phyloP scores from a whole-genome alignment of 30 jellyfish, hydroid and myxozoan genomes.

The Aurelia sp. region DNA sequence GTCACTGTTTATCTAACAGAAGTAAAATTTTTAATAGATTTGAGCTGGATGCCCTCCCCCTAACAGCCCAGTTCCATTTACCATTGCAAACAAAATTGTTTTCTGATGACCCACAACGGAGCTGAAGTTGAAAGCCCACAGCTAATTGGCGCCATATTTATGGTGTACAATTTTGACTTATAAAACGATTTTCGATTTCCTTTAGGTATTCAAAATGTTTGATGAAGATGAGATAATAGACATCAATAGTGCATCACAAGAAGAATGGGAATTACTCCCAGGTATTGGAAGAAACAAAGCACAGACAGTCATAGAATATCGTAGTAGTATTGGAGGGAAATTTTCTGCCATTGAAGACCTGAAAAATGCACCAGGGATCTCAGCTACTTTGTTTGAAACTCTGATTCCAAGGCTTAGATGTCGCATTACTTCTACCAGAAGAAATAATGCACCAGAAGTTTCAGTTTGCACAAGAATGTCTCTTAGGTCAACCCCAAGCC shows the following conservation, averaged over 20 bases:
- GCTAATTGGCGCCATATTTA: too few species aligned
- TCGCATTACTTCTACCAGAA: slow-evolving; percentile 20
- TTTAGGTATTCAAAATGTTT: slow-evolving; percentile 31
- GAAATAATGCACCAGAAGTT: not conserved
- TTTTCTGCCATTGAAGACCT: slow-evolving; percentile 64
- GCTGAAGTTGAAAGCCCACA: too few species aligned
- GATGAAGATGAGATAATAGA: slow-evolving; percentile 79
- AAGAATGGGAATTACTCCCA: slow-evolving; percentile 93
- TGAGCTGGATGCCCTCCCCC: too few species aligned
- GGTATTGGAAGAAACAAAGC: slow-evolving; percentile 95
- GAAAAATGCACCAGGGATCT: slow-evolving; percentile 75
- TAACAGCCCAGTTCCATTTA: too few species aligned
- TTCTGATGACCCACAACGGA: too few species aligned
- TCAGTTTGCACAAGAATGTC: slow-evolving; percentile 45
- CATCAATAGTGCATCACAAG: slow-evolving; percentile 80
- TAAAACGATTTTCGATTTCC: too few species aligned
- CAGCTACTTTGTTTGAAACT: slow-evolving; percentile 52
- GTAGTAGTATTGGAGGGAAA: slow-evolving; percentile 71
- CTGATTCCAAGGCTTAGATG: slow-evolving; percentile 41
- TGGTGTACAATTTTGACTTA: not conserved
- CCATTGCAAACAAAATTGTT: too few species aligned
- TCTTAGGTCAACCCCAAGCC: slow-evolving; percentile 61
- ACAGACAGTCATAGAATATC: slow-evolving; percentile 77
- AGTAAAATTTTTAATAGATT: too few species aligned
- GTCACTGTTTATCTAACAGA: too few species aligned